A percentile compares a stretch with the other conserved stretches of the same genome.
Evolutionary conservation across 2,888 invertebrate species (phyloP).

Genomic region (Drepana falcataria): DNA sequence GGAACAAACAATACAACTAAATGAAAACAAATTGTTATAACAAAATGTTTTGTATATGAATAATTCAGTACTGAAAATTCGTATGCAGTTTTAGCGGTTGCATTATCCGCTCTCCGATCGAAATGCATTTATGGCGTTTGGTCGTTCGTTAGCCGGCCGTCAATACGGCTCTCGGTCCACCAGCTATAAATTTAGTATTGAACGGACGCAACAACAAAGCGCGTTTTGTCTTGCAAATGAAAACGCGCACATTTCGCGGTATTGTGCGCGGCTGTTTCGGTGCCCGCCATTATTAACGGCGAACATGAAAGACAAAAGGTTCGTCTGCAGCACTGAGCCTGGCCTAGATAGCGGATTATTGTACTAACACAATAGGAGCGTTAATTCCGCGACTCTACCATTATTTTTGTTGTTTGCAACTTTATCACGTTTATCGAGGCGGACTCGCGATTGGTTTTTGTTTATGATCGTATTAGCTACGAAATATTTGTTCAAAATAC

Average conservation of each 20-base stretch:
- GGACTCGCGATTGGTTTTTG: slow-evolving; percentile 36
- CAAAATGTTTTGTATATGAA: too few relatives aligned
- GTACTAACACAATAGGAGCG: slow-evolving; percentile 78
- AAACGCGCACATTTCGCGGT: slow-evolving; percentile 79
- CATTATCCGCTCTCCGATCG: slow-evolving; percentile 43
- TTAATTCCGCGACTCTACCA: slow-evolving; percentile 76
- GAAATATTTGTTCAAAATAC: not conserved
- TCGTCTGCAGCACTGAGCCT: slow-evolving; percentile 78
- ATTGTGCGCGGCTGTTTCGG: slow-evolving; percentile 79
- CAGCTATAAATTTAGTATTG: slow-evolving; percentile 78
- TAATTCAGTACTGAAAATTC: not conserved
- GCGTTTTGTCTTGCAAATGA: slow-evolving; percentile 79
- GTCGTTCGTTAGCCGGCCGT: slow-evolving; percentile 70
- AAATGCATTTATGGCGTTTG: slow-evolving; percentile 69
- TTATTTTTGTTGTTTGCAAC: slow-evolving; percentile 75
- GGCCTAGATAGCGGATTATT: slow-evolving; percentile 79
- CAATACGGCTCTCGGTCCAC: slow-evolving; percentile 71
- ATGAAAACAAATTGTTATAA: too few relatives aligned
- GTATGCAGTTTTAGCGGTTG: slow-evolving; percentile 5
- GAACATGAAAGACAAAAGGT: slow-evolving; percentile 80
- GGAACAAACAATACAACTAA: too few relatives aligned
- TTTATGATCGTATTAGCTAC: slow-evolving; percentile 14
- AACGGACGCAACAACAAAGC: slow-evolving; percentile 78
- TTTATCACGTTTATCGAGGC: slow-evolving; percentile 73
- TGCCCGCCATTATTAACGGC: slow-evolving; percentile 78